Conservation (phyloP, 2,797 vertebrate species). For the Zenarchopterus dispar region DNA sequence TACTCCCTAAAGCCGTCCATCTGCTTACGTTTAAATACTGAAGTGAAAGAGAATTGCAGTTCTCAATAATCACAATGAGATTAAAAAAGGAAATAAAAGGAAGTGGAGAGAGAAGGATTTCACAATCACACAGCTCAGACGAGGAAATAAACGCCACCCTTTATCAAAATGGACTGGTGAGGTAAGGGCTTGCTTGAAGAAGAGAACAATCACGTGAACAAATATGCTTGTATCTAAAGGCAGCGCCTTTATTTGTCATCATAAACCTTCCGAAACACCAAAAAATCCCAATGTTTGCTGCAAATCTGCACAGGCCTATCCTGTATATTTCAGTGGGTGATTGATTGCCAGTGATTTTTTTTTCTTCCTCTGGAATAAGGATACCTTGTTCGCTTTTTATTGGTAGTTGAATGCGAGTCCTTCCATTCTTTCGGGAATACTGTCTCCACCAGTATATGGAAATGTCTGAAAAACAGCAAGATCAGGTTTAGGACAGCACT, state of each 20-base stretch:
- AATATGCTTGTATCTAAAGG: conserved; percentile 95
- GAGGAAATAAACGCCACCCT: conserved; percentile 80
- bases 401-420: conserved; percentile 95
- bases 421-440: conserved; percentile 99
- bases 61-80: conserved; percentile 12
- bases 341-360: conserved; percentile 84
- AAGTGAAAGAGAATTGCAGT: conserved; percentile 30
- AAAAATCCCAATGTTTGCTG: conserved; percentile 84
- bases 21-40: conserved; percentile 26
- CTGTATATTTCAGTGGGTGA: conserved; percentile 78
- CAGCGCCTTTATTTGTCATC: conserved; percentile 96
- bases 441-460: conserved; percentile 93
- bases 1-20: not conserved
- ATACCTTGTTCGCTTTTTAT: conserved; percentile 93
- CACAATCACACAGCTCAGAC: conserved; percentile 69
- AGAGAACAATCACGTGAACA: conserved; percentile 97
- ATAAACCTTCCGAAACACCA: conserved; percentile 88
- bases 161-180: conserved; percentile 84
- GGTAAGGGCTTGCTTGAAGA: conserved; percentile 86
- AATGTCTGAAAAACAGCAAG: conserved; percentile 97
- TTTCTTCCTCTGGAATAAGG: conserved; percentile 77
- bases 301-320: conserved; percentile 70
- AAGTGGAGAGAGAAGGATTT: conserved; percentile 58
- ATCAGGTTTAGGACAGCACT: conserved; percentile 98
- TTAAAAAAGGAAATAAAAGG: conserved; percentile 43